Percentiles rank a stretch among this genome's conserved stretches.
Evolutionary conservation across 1,140 invertebrate genomes (phyloP).

Genomic region (Drosophila saltans): DNA sequence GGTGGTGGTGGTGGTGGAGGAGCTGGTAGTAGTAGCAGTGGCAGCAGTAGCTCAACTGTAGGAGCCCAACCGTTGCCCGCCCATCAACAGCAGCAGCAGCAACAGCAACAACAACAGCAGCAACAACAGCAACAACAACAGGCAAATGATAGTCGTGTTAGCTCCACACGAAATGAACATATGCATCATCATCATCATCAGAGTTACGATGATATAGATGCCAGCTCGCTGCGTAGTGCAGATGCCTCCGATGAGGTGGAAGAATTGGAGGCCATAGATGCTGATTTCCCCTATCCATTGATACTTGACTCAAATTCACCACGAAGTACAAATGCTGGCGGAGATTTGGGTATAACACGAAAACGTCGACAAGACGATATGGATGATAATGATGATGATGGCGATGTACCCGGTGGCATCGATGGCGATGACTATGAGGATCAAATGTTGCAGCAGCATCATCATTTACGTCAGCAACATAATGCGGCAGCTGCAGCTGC

Average conservation of each 20-base stretch:
- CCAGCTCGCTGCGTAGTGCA: slow-evolving; percentile 23
- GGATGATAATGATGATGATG: slow-evolving; percentile 44
- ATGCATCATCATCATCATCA: slow-evolving; percentile 37
- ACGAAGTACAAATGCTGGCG: slow-evolving; percentile 39
- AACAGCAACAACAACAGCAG: slow-evolving; percentile 44
- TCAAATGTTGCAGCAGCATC: slow-evolving; percentile 80
- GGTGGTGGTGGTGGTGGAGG: slow-evolving; percentile 12
- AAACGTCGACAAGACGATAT: slow-evolving; percentile 61
- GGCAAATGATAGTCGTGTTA: slow-evolving; percentile 77
- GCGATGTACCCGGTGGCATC: slow-evolving; percentile 30
- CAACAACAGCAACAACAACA: slow-evolving; percentile 22
- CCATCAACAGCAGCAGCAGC: slow-evolving; percentile 56
- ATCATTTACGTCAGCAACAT: slow-evolving; percentile 76
- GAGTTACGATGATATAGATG: slow-evolving; percentile 71
- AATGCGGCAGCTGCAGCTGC: slow-evolving; percentile 33
- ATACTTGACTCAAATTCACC: slow-evolving; percentile 77
- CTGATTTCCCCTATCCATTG: slow-evolving; percentile 78
- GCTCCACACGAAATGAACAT: slow-evolving; percentile 70
- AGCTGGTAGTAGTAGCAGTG: slow-evolving; percentile 30
- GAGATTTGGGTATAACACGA: slow-evolving; percentile 12
- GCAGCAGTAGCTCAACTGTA: slow-evolving; percentile 18
- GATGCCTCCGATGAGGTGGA: slow-evolving; percentile 75
- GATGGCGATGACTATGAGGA: slow-evolving; percentile 76
- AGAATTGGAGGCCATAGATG: slow-evolving; percentile 79
- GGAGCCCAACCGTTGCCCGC: slow-evolving; percentile 61